A percentile compares a stretch with the other conserved stretches of the same genome.
Conservation (phyloP, 2,797 vertebrate genomes). For the Siniperca undulata region DNA sequence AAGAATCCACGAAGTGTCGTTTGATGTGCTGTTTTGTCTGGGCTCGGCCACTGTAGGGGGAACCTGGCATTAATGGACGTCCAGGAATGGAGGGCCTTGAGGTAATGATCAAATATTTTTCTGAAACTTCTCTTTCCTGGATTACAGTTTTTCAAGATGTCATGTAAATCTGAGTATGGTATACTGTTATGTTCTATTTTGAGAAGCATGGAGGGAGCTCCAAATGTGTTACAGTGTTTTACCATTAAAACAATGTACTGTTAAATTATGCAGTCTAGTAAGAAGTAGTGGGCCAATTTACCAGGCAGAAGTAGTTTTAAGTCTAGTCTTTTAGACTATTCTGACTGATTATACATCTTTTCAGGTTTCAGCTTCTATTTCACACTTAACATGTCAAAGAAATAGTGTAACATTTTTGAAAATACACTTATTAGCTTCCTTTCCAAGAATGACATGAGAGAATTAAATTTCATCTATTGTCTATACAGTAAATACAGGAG, state of each 20-base stretch:
- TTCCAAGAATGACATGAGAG: background rate
- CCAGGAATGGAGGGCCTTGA: constrained; percentile 86
- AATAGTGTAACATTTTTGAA: background rate
- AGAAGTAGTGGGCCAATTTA: background rate
- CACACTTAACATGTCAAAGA: background rate
- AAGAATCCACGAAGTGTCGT: constrained; percentile 30
- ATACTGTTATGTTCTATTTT: background rate
- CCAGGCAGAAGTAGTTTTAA: too few species aligned
- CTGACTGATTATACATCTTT: too few species aligned
- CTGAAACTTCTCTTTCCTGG: background rate
- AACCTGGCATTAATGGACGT: constrained; percentile 87
- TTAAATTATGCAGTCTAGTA: background rate
- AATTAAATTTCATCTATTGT: background rate
- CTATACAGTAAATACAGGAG: background rate
- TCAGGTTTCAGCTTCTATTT: background rate
- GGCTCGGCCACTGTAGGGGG: constrained; percentile 83
- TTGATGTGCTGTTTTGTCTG: constrained; percentile 55
- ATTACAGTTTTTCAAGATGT: background rate
- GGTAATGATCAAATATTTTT: constrained; percentile 79
- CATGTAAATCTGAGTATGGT: background rate
- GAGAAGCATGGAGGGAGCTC: background rate
- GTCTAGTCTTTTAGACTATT: background rate
- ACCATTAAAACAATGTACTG: background rate
- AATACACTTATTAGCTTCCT: background rate
- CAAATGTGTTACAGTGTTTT: background rate